Base-by-base conservation (phyloP, 1,140 invertebrate species). In the Ceratosolen fusciceps region DNA sequence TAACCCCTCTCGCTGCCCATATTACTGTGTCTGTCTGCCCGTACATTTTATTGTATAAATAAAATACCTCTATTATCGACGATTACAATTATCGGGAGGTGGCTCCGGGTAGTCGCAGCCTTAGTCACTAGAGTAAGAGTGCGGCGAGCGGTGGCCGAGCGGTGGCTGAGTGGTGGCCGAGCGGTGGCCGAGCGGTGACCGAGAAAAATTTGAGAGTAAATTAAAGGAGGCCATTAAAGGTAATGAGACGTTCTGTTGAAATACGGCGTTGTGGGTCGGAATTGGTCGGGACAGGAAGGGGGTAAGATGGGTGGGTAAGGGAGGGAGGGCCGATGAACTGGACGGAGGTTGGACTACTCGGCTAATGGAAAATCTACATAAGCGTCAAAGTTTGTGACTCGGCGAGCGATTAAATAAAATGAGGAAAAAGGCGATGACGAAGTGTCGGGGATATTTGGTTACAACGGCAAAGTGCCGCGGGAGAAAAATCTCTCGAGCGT, bases 371-470 rank as follows among this genome's bases (percentile, higher is more conserved):
- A 34, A 34, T 62, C 19, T 62, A 62, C 58, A 34, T 34, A 34
- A 62, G 26, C 12, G 5, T 34, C 58, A 19, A 34, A n/a, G 1
- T 62, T 34, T 34, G 29, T 21, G 58, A 21, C 26, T 16, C 5
- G 4, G 16, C 16, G 29, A 62, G 58, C 19, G 14, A 62, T 37
- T 52, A 52, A 52, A 52, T 52, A 19, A 21, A 52, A 16, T 19
- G 19, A 52, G 49, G 19, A 52, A 37, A 65, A 37, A 65, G n/a
- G 3, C 19, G 37, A 37, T 21, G 34, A 62, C 34, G 31, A 37
- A n/a, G 60, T 34, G 31, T n/a, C n/a, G n/a, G n/a, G n/a, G n/a
- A 58, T n/a, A 73, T 58, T 73, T n/a, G 5, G 31, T 37, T n/a
- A 37, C 31, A 39, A 7, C 7, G 14, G 8, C 26, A n/a, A 21